Evolutionary conservation across 1,140 invertebrate species (phyloP).

Genomic region (Acyrthosiphon pisum): DNA sequence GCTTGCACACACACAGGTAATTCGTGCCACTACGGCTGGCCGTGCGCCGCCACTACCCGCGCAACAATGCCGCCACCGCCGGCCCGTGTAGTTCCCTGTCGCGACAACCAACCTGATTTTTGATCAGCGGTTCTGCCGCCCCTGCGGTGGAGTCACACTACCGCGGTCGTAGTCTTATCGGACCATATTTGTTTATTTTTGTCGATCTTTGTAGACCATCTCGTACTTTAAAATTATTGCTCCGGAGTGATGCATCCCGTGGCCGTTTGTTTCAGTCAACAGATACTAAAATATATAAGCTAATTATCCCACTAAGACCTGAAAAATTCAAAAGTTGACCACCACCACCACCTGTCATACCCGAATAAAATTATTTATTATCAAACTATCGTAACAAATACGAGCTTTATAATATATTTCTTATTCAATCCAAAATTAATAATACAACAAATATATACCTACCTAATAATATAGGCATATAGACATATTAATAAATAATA

Average conservation of each 20-base stretch:
- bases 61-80: not conserved
- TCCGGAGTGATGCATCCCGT: not conserved
- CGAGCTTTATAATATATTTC: too few relatives aligned
- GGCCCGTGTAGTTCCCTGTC: not conserved
- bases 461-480: too few relatives aligned
- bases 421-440: not conserved
- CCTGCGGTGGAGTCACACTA: too few relatives aligned
- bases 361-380: too few relatives aligned
- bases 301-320: too few relatives aligned
- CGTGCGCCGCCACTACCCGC: not conserved
- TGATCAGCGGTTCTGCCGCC: not conserved
- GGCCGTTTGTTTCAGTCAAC: not conserved
- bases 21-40: not conserved
- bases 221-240: not conserved
- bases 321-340: too few relatives aligned
- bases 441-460: not conserved
- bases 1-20: slow-evolving; percentile 38
- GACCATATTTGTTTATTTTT: not conserved
- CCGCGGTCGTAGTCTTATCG: not conserved
- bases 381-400: too few relatives aligned
- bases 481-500: too few relatives aligned
- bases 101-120: not conserved
- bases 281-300: not conserved
- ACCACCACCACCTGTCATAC: too few relatives aligned
- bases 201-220: not conserved